These are phyloP conservation scores for Hesperophylax magnus DNA, from an alignment of 1,140 invertebrate genomes.

Conservation along the genomic window DNA sequence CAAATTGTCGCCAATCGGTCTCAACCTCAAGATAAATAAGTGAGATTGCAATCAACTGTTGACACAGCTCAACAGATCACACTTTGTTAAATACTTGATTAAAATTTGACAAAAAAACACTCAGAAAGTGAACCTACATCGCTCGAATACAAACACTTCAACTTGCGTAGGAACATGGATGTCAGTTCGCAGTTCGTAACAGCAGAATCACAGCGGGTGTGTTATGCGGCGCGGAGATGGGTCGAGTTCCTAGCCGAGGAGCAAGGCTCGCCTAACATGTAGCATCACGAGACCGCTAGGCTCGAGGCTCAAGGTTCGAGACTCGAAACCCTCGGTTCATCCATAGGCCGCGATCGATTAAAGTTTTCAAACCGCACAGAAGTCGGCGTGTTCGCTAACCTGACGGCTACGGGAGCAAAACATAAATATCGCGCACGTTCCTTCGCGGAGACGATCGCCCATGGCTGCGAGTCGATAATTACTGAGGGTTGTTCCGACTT, in stretches of 20 bases:
- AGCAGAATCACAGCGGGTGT: no score
- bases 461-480: conserved; percentile 32
- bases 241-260: conserved; percentile 2
- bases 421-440: conserved; percentile 16
- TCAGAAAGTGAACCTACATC: conserved; percentile 51
- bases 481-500: conserved; percentile 10
- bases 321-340: background rate
- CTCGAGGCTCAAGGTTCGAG: conserved; percentile 1
- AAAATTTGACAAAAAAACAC: conserved; percentile 22
- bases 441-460: conserved; percentile 10
- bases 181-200: background rate
- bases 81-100: conserved; percentile 36
- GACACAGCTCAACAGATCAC: conserved; percentile 28
- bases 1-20: conserved; percentile 19
- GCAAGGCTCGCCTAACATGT: background rate
- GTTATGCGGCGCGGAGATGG: no score
- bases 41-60: conserved; percentile 28
- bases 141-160: conserved; percentile 56
- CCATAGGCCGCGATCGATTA: conserved; percentile 8
- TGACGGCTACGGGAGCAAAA: conserved; percentile 9
- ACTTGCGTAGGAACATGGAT: conserved; percentile 55
- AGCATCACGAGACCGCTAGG: background rate
- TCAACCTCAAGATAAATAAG: conserved; percentile 5
- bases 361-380: background rate
- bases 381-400: conserved; percentile 15